Base-by-base conservation (phyloP, 2,113 vertebrate genomes). In the Chaenogobius annularis region DNA sequence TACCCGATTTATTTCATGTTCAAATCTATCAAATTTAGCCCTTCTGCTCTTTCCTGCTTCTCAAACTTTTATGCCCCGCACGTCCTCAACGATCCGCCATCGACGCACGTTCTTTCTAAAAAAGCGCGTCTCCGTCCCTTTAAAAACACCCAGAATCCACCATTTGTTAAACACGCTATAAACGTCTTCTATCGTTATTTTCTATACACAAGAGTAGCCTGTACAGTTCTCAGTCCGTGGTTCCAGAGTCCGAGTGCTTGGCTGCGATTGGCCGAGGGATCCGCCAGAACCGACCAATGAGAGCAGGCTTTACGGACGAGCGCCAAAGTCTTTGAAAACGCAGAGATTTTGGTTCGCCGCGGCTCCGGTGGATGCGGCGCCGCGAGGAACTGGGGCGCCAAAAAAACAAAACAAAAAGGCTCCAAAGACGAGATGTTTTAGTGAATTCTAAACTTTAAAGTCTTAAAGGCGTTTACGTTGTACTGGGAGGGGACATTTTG, bases 141-240 rank as follows among this genome's bases (percentile, higher is more conserved):
- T 69, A 79, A 64, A n/a, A 73, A 79, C 76, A 81, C 85, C 79
- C 71, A 80, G 78, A 75, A 84, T 83, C 78, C 75, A 83, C 69
- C 77, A 81, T 84, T n/a, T 74, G 23, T 26, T 68, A 78, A 84
- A 81, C 84, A 77, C 77, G 23, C 78, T 59, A 78, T 59, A 73
- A n/a, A 79, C 62, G 8, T 85, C 50, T 73, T 82, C 75, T 74
- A 68, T 35, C 58, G 35, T 61, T 61, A 35, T 61, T 66, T 84
- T 76, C 73, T 79, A 80, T 72, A 89, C 85, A 87, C 83, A 78
- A 80, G 75, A 77, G 83, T 86, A 83, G 87, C 85, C 89, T 87
- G 73, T 78, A 86, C 83, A 87, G 72, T 83, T 84, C 73, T 68
- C 79, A 69, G 78, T 84, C 68, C 9, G 70, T 72, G 78, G 73